phyloP scores from a whole-genome alignment of 2,888 invertebrate genomes.

The Phragmatobia fuliginosa region DNA sequence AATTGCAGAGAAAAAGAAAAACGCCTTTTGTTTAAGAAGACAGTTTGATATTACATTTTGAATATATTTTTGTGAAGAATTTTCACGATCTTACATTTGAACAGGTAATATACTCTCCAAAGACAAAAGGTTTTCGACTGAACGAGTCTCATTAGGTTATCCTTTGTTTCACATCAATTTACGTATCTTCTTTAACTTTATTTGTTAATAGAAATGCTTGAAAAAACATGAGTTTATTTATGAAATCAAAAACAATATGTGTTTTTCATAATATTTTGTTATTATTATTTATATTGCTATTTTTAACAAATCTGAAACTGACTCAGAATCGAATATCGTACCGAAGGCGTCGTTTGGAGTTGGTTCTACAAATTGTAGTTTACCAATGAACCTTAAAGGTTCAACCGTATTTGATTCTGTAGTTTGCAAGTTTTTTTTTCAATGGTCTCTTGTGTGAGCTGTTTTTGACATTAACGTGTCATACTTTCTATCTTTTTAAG shows the following conservation, averaged over 20 bases:
- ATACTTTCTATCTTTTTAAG: no score
- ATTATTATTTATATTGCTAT: neutral
- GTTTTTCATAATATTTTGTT: neutral
- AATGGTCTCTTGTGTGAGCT: no score
- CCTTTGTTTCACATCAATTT: constrained; percentile 1
- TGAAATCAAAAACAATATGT: neutral
- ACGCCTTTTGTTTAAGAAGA: neutral
- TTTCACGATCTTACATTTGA: neutral
- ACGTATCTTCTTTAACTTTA: neutral
- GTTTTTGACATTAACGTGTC: no score
- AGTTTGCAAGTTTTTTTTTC: no score
- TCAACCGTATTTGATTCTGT: no score
- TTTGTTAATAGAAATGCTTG: neutral
- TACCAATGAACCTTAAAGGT: no score
- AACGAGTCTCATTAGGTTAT: neutral
- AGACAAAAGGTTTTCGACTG: neutral
- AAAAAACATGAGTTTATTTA: neutral
- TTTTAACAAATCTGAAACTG: neutral
- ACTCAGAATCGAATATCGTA: no score
- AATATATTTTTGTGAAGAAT: neutral
- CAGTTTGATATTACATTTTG: neutral
- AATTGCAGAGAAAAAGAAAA: neutral
- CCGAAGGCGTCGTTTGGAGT: no score
- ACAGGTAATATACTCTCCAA: neutral
- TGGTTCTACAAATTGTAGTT: no score